phyloP scores from a whole-genome alignment of 2,888 invertebrate genomes.

The Aricia artaxerxes region DNA sequence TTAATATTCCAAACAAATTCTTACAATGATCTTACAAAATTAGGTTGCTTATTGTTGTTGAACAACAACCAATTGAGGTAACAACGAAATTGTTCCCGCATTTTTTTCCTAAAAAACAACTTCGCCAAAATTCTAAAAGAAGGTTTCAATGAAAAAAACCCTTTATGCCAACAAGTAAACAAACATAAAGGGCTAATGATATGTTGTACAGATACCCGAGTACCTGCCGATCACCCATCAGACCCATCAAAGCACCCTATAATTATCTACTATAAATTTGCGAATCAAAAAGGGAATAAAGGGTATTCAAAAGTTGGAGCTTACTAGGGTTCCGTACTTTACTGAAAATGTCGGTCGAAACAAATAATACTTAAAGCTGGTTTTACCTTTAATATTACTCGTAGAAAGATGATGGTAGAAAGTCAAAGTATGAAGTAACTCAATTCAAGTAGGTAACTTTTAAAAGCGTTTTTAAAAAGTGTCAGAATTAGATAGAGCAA shows the following conservation, averaged over 20 bases:
- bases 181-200: constrained; percentile 6
- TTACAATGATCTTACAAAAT: not conserved
- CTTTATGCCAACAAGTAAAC: constrained; percentile 2
- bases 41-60: not conserved
- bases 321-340: not conserved
- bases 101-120: not conserved
- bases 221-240: constrained; percentile 28
- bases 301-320: constrained; percentile 46
- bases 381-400: no score
- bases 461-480: no score
- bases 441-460: no score
- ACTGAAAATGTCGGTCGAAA: no score
- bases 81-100: not conserved
- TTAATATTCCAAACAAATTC: not conserved
- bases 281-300: constrained; percentile 46
- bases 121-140: not conserved
- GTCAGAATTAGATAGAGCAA: no score
- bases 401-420: no score
- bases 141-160: constrained; percentile 2
- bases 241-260: constrained; percentile 49
- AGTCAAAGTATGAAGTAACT: no score
- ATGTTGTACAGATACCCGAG: not conserved
- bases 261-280: constrained; percentile 67
- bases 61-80: not conserved
- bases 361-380: no score